Evolutionary conservation across 2,888 invertebrate species (phyloP), one percentile per base, ranked within the genome.

Genomic region (Andrena marginata): DNA sequence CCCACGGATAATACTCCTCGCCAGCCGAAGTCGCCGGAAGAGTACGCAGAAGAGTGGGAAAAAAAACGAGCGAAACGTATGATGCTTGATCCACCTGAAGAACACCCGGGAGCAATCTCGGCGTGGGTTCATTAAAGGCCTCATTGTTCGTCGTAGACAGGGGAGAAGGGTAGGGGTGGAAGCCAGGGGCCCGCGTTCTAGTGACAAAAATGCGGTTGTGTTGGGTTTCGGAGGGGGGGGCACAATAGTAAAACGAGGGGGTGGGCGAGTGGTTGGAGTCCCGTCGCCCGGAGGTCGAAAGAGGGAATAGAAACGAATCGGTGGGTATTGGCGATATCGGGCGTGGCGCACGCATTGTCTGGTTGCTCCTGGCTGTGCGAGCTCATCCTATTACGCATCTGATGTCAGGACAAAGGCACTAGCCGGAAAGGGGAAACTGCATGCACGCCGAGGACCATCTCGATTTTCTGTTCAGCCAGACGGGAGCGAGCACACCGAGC

Each of bases 341-440:
- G 85, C 82, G 81, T 83, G 85, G 81, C 81, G 65, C 64, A 73
- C 76, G 87, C 77, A 87, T 87, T 87, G 87, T 87, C 81, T 87
- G 78, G 51, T 70, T 49, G 68, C 74, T 67, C 49, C 71, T 72
- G 76, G 20, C 67, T 65, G 59, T 42, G 81, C 79, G 76, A 80
- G 67, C 84, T 87, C 85, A 77, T 82, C 82, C 87, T 84, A 84
- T 87, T 87, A 87, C 87, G 80, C 87, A 84, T 84, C 84, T 80
- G 77, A 83, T 85, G 85, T 83, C 85, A 75, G 85, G 78, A 83
- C 86, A 86, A 86, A 85, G 76, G 78, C 80, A 78, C 78, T 82
- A 82, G 79, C 85, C 78, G 77, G 80, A 85, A 85, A 85, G 82
- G 77, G 71, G 83, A 75, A 82, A 78, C 84, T 86, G 67, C 86